A percentile compares a stretch with the other conserved stretches of the same genome.
Conservation (phyloP, 2,797 vertebrate species). For the Chrysocyon brachyurus region DNA sequence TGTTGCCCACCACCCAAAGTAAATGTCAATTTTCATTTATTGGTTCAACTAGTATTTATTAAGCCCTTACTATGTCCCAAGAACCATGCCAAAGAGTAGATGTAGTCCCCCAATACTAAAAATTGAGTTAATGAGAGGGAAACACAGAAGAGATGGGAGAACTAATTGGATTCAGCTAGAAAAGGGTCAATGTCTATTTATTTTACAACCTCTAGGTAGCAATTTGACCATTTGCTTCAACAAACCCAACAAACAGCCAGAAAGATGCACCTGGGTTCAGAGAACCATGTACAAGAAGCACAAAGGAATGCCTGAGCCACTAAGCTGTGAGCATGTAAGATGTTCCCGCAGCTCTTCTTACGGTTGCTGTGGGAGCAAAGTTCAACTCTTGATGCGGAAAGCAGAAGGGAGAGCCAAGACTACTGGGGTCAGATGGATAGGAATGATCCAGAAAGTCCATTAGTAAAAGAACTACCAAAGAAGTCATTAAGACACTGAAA, state of each 20-base stretch:
- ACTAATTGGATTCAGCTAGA: background rate
- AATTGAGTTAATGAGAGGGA: constrained; percentile 38
- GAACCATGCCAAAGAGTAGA: constrained; percentile 56
- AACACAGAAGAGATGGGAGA: background rate
- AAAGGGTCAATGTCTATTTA: background rate
- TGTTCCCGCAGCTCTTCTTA: constrained; percentile 40
- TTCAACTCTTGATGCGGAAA: constrained; percentile 51
- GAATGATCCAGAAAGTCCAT: background rate
- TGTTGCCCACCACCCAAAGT: background rate
- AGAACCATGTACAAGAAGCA: background rate
- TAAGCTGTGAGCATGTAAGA: background rate
- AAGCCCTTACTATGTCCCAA: constrained; percentile 43
- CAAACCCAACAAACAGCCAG: constrained; percentile 1
- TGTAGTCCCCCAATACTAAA: constrained; percentile 3
- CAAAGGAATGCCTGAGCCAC: background rate
- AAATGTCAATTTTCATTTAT: constrained; percentile 50
- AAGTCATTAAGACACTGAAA: background rate
- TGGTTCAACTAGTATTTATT: constrained; percentile 45
- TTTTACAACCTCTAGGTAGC: background rate
- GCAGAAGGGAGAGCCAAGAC: background rate
- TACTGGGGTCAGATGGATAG: background rate
- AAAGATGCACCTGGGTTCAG: background rate
- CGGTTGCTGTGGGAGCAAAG: background rate
- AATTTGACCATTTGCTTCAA: background rate
- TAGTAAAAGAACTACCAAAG: background rate